phyloP scores from a whole-genome alignment of 2,888 invertebrate species.

The Drosophila paramelanica region DNA sequence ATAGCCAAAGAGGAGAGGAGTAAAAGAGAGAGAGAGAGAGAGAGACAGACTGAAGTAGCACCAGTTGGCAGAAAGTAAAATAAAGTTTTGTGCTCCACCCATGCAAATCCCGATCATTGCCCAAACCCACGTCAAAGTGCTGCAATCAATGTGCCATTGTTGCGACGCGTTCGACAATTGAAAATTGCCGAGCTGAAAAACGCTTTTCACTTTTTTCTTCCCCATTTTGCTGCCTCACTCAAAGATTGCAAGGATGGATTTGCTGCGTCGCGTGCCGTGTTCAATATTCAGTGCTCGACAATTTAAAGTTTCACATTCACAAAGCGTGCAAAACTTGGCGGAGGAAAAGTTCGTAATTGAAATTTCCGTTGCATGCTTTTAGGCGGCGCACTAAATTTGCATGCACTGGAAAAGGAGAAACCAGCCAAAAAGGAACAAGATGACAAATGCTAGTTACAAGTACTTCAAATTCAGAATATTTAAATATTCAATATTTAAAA shows the following conservation, averaged over 20 bases:
- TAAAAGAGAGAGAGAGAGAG: not conserved
- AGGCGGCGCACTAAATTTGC: conserved; percentile 9
- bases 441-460: too few relatives aligned
- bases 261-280: conserved; percentile 50
- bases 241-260: conserved; percentile 20
- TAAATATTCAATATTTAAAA: too few relatives aligned
- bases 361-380: conserved; percentile 44
- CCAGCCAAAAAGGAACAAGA: too few relatives aligned
- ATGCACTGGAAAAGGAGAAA: not conserved
- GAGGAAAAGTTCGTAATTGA: conserved; percentile 40
- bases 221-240: not conserved
- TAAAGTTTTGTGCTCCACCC: conserved; percentile 32
- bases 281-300: conserved; percentile 31
- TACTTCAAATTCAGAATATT: too few relatives aligned
- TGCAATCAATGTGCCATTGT: conserved; percentile 72
- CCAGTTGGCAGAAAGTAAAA: conserved; percentile 51
- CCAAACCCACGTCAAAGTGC: too few relatives aligned
- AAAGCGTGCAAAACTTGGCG: conserved; percentile 8
- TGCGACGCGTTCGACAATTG: conserved; percentile 73
- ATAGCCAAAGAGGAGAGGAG: conserved; percentile 17
- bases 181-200: conserved; percentile 61
- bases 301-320: conserved; percentile 28
- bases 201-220: conserved; percentile 40
- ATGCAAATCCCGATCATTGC: too few relatives aligned
- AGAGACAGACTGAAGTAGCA: conserved; percentile 31